Percentiles rank a stretch among this genome's conserved stretches.
These are phyloP conservation scores for Oryzias sinensis DNA, from an alignment of 2,797 vertebrate genomes.

Conservation along the genomic window DNA sequence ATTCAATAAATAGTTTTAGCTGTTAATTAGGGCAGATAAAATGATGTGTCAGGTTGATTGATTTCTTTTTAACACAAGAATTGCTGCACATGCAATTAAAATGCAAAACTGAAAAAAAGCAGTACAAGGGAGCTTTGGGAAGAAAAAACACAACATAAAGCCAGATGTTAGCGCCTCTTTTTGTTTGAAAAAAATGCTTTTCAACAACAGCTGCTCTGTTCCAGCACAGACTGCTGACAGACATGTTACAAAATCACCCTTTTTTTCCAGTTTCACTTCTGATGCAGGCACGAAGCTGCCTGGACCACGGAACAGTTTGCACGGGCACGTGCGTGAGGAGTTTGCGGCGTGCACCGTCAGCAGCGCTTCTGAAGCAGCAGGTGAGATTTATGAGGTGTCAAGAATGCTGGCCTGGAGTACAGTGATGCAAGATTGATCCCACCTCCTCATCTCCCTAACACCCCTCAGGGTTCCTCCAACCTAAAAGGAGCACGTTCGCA, in stretches of 20 bases:
- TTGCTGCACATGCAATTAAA: background rate
- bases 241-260: conserved; percentile 42
- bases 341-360: conserved; percentile 44
- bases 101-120: background rate
- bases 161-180: conserved; percentile 12
- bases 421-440: conserved; percentile 53
- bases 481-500: conserved; percentile 26
- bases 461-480: conserved; percentile 28
- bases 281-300: conserved; percentile 40
- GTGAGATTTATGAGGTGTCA: conserved; percentile 79
- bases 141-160: conserved; percentile 2
- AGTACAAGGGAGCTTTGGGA: background rate
- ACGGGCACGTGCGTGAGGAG: conserved; percentile 9
- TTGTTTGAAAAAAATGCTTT: conserved; percentile 14
- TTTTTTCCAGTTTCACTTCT: conserved; percentile 42
- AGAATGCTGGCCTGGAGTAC: conserved; percentile 67
- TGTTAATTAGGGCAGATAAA: background rate
- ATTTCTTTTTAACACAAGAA: background rate
- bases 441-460: conserved; percentile 36
- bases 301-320: conserved; percentile 17
- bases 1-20: too few species aligned
- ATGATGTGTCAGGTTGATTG: background rate
- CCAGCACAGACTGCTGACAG: conserved; percentile 3
- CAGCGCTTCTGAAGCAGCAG: conserved; percentile 59
- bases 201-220: conserved; percentile 17